Evolutionary conservation across 2,797 vertebrate species (phyloP), one percentile per base, ranked within the genome.

Genomic region (Acridotheres tristis): DNA sequence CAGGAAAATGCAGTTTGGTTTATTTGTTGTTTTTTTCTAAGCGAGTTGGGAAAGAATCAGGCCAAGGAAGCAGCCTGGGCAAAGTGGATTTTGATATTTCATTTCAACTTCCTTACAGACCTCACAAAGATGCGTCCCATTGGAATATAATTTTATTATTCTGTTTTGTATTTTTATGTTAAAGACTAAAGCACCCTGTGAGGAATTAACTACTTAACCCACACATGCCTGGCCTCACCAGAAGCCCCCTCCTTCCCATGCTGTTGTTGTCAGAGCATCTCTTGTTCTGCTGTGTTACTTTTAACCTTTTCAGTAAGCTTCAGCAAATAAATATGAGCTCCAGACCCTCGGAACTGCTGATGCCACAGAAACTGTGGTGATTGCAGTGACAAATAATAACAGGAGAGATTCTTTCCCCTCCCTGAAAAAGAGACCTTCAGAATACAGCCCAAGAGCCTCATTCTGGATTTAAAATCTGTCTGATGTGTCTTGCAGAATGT

Each of bases 361-460:
- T 50, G 7, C 29, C 65, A n/a, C 58, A 74, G 69, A 79, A 85
- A 29, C 36, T 43, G 13, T 62, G 32, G 32, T 53, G 74, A 16
- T 9, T 74, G 59, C 48, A 73, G 59, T 42, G 45, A 38, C 16
- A 76, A 62, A 69, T 36, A 65, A 12, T 50, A n/a, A n/a, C 13
- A 67, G 25, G 51, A 59, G 84, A 72, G 42, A 16, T 69, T 23
- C n/a, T 65, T 58, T 45, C 29, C 16, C 16, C 27, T 71, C 15
- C 17, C 51, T 47, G 51, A 30, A 45, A 51, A 29, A 26, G 25
- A 29, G 19, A 13, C 13, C 61, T 66, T 42, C 11, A 38, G 65
- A 22, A 13, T 13, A 3, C 22, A 51, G 55, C 18, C 1, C 3
- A 29, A 47, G 12, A 84, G 23, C 51, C 7, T 68, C 3, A 0